Evolutionary conservation across 2,888 invertebrate species (phyloP).

Genomic region (Xanthorhoe designata): DNA sequence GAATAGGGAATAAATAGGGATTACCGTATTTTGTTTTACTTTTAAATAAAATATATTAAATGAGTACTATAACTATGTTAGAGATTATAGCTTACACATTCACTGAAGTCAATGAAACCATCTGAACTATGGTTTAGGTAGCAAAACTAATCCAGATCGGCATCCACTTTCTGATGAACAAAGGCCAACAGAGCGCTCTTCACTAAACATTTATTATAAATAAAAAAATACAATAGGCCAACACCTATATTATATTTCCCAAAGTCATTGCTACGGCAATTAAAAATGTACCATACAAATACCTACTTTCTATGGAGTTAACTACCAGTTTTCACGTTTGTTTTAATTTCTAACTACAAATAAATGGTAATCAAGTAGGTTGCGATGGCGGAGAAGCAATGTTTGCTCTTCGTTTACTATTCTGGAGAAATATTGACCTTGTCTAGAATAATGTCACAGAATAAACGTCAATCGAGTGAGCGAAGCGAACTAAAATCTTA

Average conservation of each 20-base stretch:
- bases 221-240: conserved; percentile 16
- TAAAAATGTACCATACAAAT: conserved; percentile 60
- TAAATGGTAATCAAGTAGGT: conserved; percentile 58
- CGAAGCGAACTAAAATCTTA: too few relatives aligned
- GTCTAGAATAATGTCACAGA: not conserved
- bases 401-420: conserved; percentile 14
- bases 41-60: too few relatives aligned
- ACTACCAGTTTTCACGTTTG: conserved; percentile 60
- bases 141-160: not conserved
- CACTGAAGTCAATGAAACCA: too few relatives aligned
- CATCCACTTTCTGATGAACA: not conserved
- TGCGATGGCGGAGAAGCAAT: conserved; percentile 47
- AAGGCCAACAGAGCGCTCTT: not conserved
- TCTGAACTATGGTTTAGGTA: not conserved
- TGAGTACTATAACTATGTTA: too few relatives aligned
- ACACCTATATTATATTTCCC: conserved; percentile 21
- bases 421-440: conserved; percentile 12
- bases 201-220: not conserved
- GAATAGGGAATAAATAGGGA: too few relatives aligned
- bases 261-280: conserved; percentile 51
- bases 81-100: too few relatives aligned
- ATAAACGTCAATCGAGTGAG: too few relatives aligned
- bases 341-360: conserved; percentile 75
- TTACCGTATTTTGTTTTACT: too few relatives aligned
- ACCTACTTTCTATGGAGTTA: conserved; percentile 63